A percentile compares a stretch with the other conserved stretches of the same genome.
phyloP scores from a whole-genome alignment of 2,113 vertebrate genomes.

The Sebastes schlegelii region DNA sequence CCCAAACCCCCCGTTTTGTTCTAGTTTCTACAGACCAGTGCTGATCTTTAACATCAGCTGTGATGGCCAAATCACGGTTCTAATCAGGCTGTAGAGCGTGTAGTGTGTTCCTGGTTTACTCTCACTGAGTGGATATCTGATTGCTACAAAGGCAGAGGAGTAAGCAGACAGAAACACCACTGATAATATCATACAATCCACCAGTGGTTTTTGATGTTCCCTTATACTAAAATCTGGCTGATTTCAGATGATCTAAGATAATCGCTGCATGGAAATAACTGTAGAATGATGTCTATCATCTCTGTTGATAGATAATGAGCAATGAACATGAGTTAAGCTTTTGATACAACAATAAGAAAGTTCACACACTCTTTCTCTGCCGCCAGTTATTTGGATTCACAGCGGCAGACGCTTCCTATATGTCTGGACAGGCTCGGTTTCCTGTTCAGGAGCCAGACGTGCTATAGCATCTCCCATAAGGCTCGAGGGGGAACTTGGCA shows the following conservation, averaged over 20 bases:
- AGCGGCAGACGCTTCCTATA: constrained; percentile 19
- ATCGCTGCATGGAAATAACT: background rate
- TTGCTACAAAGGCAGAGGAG: background rate
- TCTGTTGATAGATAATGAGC: background rate
- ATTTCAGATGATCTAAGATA: background rate
- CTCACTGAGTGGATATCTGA: constrained; percentile 21
- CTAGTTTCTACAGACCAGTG: background rate
- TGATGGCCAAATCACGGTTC: constrained; percentile 3
- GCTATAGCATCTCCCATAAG: constrained; percentile 70
- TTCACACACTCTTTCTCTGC: background rate
- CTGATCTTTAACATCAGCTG: constrained; percentile 5
- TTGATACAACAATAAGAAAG: background rate
- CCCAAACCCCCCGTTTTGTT: background rate
- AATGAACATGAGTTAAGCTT: background rate
- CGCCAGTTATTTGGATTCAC: constrained; percentile 19
- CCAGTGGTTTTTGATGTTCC: background rate
- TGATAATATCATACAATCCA: constrained; percentile 17
- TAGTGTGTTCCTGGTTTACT: constrained; percentile 7
- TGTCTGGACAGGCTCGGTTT: constrained; percentile 63
- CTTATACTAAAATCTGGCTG: background rate
- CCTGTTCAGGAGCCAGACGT: constrained; percentile 66
- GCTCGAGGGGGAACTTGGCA: constrained; percentile 40
- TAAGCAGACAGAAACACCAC: constrained; percentile 5
- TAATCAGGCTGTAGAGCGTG: constrained; percentile 1
- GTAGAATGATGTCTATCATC: constrained; percentile 15